A percentile compares a stretch with the other conserved stretches of the same genome.
Conservation (phyloP, 2,888 invertebrate genomes). For the Drosophila peninsularis region DNA sequence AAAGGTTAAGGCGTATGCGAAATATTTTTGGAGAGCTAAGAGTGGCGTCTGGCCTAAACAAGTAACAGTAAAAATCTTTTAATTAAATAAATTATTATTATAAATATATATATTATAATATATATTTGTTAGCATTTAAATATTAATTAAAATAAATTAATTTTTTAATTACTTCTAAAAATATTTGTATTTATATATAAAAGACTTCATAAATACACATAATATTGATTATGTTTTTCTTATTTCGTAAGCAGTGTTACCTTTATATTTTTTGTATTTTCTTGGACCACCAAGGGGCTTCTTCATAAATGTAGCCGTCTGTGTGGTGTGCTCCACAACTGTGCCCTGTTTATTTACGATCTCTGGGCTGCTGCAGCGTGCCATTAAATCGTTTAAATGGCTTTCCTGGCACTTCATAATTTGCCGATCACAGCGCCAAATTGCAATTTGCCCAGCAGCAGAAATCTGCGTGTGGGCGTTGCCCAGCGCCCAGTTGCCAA, state of each 20-base stretch:
- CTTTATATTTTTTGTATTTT: background rate
- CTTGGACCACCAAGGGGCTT: conserved; percentile 40
- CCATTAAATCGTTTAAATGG: conserved; percentile 79
- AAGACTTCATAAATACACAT: too few relatives aligned
- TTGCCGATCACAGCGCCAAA: conserved; percentile 77
- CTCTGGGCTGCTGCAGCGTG: conserved; percentile 59
- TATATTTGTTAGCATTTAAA: too few relatives aligned
- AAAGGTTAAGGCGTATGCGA: background rate
- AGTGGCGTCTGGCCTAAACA: background rate
- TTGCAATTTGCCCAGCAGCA: conserved; percentile 63
- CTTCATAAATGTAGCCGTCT: conserved; percentile 5
- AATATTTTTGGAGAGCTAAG: background rate
- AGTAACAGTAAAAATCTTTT: too few relatives aligned
- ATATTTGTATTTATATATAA: too few relatives aligned
- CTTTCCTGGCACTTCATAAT: conserved; percentile 80
- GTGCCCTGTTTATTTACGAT: conserved; percentile 76
- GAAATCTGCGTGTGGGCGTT: conserved; percentile 72
- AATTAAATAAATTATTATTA: too few relatives aligned
- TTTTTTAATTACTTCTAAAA: too few relatives aligned
- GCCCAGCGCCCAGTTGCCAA: conserved; percentile 64
- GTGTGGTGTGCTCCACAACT: conserved; percentile 32
- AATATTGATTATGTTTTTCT: background rate
- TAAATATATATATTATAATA: too few relatives aligned
- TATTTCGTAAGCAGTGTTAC: conserved; percentile 26
- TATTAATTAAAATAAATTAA: too few relatives aligned